phyloP scores from a whole-genome alignment of 2,113 vertebrate genomes.

The Gila orcuttii region DNA sequence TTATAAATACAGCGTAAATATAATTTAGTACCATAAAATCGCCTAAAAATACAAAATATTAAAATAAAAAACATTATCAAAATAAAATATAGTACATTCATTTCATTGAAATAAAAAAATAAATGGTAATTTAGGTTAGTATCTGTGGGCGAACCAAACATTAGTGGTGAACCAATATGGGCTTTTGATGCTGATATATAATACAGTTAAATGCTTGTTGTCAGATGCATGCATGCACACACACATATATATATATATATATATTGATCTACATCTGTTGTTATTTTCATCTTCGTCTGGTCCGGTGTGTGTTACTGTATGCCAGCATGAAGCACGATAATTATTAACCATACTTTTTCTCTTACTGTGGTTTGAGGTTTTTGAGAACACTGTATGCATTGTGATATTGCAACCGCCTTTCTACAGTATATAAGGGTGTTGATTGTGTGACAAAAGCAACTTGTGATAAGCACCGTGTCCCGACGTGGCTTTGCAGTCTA shows the following conservation, averaged over 20 bases:
- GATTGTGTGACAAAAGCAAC: not conserved
- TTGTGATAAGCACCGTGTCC: not conserved
- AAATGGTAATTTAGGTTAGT: no score
- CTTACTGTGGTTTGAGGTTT: conserved; percentile 15
- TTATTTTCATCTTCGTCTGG: not conserved
- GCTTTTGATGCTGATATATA: no score
- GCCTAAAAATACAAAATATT: no score
- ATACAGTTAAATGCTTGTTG: no score
- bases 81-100: no score
- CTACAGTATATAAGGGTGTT: not conserved
- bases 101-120: no score
- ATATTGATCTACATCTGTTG: not conserved
- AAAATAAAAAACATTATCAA: no score
- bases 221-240: no score
- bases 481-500: not conserved
- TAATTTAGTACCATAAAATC: no score
- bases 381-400: conserved; percentile 1
- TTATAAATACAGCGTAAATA: no score
- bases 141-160: no score
- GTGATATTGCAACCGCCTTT: not conserved
- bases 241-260: not conserved
- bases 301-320: not conserved
- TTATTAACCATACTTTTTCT: conserved; percentile 8
- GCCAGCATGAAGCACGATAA: not conserved
- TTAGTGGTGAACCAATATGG: no score